Base-by-base conservation (phyloP, 2,888 invertebrate genomes). In the Xanthia togata region DNA sequence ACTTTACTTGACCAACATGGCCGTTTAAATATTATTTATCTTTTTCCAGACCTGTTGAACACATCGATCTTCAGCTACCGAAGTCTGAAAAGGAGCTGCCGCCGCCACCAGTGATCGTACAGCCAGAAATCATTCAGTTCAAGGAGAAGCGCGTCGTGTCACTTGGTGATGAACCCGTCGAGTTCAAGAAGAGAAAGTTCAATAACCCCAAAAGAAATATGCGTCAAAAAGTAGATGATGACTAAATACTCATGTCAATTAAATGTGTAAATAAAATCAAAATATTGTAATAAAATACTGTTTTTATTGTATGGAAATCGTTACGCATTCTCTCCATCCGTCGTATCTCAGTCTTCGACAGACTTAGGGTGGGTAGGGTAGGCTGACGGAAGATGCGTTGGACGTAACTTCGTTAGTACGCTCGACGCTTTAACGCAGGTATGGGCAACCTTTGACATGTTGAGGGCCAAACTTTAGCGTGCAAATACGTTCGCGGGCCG, bases 161-260 rank as follows among this genome's bases (percentile, higher is more conserved):
- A 44, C 93, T 98, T 9, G 96, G 96, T 20, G 95, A 95, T 0
- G 97, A 95, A 3, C 96, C 96, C 35, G 96, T 95, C 4, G 97
- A 97, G 78, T 98, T 98, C 90, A 98, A 98, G 89, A 98, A 97
- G 90, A 95, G 98, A 77, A 98, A 98, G 94, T 94, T 98, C 26
- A 96, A 96, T 79, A 96, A 95, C 78, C 90, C 92, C 2, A 97
- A 97, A 89, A 96, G 97, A 86, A 98, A 97, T 90, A 97, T 97
- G 78, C 94, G 98, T 77, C 97, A 97, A 91, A 97, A 98, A 92
- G 83, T 97, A 41, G 97, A 97, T 88, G 97, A 98, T 88, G 97
- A 98, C 87, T 97, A 87, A 94, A 62, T 68, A 65, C 38, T 44
- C 20, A 73, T 57, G n/a, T 5, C 47, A 63, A 76, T 74, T 65